phyloP scores from a whole-genome alignment of 2,888 invertebrate species.

The Pristionchus mayeri region DNA sequence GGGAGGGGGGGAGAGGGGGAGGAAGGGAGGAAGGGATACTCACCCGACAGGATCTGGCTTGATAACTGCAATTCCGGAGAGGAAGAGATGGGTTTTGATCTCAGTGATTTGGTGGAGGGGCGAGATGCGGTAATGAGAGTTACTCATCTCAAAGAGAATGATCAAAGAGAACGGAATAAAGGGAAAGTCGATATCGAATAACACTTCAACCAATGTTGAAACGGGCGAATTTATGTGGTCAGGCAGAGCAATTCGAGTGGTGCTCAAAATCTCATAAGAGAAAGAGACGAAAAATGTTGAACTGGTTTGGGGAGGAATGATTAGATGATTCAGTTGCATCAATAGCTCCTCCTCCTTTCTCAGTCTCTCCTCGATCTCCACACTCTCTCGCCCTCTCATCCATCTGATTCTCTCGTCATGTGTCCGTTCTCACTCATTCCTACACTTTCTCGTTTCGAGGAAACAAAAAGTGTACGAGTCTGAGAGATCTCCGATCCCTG shows the following conservation, averaged over 20 bases:
- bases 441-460: slow-evolving; percentile 30
- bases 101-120: slow-evolving; percentile 80
- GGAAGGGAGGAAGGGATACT: neutral
- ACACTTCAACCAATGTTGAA: no score
- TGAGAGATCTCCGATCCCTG: slow-evolving; percentile 11
- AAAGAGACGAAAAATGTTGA: neutral
- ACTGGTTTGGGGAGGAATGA: slow-evolving; percentile 22
- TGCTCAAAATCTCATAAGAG: slow-evolving; percentile 2
- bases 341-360: slow-evolving; percentile 11
- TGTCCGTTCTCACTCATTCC: slow-evolving; percentile 6
- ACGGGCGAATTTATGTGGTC: no score
- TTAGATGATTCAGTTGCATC: slow-evolving; percentile 26
- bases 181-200: no score
- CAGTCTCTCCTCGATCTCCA: neutral
- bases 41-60: slow-evolving; percentile 83
- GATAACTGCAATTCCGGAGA: slow-evolving; percentile 87
- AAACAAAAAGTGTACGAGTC: slow-evolving; percentile 15
- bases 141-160: slow-evolving; percentile 17
- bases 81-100: slow-evolving; percentile 84
- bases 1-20: neutral
- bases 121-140: slow-evolving; percentile 63
- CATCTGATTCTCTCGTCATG: slow-evolving; percentile 8
- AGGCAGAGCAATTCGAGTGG: neutral
- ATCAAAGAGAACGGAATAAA: no score
- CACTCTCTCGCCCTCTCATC: neutral